Percentiles rank a stretch among this genome's conserved stretches.
Evolutionary conservation across 2,113 vertebrate genomes (phyloP).

Genomic region (Mastomys natalensis): DNA sequence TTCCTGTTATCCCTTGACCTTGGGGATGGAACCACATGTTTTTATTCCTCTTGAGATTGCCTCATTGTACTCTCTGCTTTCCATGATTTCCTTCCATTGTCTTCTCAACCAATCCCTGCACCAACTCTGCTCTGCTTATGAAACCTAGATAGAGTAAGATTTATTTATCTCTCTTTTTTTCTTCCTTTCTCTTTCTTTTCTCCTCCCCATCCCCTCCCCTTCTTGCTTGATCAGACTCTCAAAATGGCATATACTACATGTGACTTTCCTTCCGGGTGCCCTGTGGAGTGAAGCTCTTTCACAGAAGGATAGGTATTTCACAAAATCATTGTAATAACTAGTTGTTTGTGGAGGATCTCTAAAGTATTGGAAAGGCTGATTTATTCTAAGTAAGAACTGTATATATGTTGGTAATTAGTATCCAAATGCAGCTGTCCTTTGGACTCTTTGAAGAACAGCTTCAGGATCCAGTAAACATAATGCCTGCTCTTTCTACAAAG

Average conservation of each 20-base stretch:
- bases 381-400: not conserved
- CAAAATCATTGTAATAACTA: not conserved
- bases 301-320: not conserved
- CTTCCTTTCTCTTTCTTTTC: not conserved
- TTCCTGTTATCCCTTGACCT: not conserved
- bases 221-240: not conserved
- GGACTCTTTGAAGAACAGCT: not conserved
- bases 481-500: not conserved
- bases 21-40: not conserved
- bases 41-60: not conserved
- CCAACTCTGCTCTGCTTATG: not conserved
- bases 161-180: not conserved
- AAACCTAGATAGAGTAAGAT: not conserved
- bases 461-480: not conserved
- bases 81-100: not conserved
- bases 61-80: not conserved
- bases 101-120: not conserved
- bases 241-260: not conserved
- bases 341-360: not conserved
- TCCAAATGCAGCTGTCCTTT: not conserved
- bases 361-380: not conserved
- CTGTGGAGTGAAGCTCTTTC: not conserved
- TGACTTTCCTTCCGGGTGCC: not conserved
- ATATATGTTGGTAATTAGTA: not conserved
- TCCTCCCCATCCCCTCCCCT: not conserved